phyloP scores from a whole-genome alignment of 2,888 invertebrate species.

The Habroteleia sp. region DNA sequence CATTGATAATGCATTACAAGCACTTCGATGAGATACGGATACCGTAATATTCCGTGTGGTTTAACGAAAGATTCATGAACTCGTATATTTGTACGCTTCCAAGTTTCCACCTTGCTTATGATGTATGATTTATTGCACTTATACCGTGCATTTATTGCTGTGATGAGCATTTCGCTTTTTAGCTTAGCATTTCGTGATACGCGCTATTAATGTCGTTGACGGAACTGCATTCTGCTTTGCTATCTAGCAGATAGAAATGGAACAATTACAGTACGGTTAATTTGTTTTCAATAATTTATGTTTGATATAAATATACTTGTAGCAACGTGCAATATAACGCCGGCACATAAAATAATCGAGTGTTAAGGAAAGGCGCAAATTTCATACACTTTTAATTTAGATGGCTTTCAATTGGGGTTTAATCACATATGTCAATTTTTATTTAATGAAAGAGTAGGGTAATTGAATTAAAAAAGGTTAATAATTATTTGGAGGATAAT shows the following conservation, averaged over 20 bases:
- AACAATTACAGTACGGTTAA: constrained; percentile 44
- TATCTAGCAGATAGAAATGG: constrained; percentile 26
- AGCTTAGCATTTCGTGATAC: constrained; percentile 29
- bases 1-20: constrained; percentile 60
- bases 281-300: constrained; percentile 47
- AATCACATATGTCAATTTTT: too few species aligned
- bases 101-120: constrained; percentile 51
- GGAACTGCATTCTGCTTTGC: constrained; percentile 35
- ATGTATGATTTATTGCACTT: constrained; percentile 50
- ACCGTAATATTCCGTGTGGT: constrained; percentile 46
- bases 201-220: constrained; percentile 42
- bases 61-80: constrained; percentile 55
- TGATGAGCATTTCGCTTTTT: constrained; percentile 47
- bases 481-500: too few species aligned
- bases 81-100: constrained; percentile 16
- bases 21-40: constrained; percentile 36
- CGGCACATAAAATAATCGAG: constrained; percentile 7
- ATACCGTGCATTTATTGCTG: constrained; percentile 32
- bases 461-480: too few species aligned
- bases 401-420: too few species aligned
- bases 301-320: constrained; percentile 29
- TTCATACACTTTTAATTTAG: too few species aligned
- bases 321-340: constrained; percentile 35
- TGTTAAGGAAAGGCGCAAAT: too few species aligned
- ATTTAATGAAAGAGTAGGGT: too few species aligned